A percentile compares a stretch with the other conserved stretches of the same genome.
These are phyloP conservation scores for Pharmacophagus antenor DNA, from an alignment of 2,888 invertebrate species.

Conservation along the genomic window DNA sequence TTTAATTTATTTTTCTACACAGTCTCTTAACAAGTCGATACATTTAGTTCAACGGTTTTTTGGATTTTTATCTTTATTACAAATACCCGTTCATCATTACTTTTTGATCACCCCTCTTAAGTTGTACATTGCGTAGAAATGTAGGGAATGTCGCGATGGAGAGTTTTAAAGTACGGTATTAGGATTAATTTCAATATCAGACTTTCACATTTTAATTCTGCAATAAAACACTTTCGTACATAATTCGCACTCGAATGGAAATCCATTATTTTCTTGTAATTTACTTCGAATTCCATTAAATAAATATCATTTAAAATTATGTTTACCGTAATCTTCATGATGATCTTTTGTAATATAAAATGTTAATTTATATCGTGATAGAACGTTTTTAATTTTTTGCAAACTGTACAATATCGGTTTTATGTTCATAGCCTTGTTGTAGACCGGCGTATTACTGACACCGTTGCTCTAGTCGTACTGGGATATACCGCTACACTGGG, in stretches of 20 bases:
- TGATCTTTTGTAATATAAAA: too few relatives aligned
- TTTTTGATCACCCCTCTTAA: too few relatives aligned
- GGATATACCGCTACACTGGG: constrained; percentile 58
- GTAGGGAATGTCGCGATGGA: neutral
- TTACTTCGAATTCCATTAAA: neutral
- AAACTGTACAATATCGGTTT: neutral
- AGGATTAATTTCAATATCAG: neutral
- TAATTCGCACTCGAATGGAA: too few relatives aligned
- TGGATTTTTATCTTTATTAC: too few relatives aligned
- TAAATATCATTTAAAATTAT: neutral
- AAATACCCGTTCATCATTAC: too few relatives aligned
- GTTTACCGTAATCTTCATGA: neutral
- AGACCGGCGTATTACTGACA: constrained; percentile 48
- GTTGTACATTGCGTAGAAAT: neutral
- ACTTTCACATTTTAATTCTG: neutral
- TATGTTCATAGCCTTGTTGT: constrained; percentile 33
- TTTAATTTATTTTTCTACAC: too few relatives aligned
- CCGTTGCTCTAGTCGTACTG: constrained; percentile 68
- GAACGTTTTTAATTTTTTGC: neutral
- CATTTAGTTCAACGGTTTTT: too few relatives aligned
- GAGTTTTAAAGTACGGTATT: neutral
- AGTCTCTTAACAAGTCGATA: too few relatives aligned
- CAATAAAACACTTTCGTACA: neutral
- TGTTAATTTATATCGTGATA: neutral
- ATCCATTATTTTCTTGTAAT: too few relatives aligned